Evolutionary conservation across 2,113 vertebrate species (phyloP), one percentile per base, ranked within the genome.

Genomic region (Tyrannus savana): DNA sequence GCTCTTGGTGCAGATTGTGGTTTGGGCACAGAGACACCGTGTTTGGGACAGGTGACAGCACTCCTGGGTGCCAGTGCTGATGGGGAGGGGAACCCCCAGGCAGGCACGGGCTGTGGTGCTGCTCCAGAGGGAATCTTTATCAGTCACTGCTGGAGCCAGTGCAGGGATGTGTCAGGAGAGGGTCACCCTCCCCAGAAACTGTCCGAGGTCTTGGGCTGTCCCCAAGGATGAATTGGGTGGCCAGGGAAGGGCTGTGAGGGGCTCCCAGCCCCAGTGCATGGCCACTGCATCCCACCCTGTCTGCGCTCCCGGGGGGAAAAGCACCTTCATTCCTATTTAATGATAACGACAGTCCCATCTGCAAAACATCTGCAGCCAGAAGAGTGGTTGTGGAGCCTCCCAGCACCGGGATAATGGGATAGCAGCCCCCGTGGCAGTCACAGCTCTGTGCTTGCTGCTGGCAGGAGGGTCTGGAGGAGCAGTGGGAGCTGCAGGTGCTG

Each of bases 371-470:
- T 91, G 91, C 84, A 56, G 62, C 64, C 71, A 11, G 50, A 16
- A 0, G 68, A 69, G 71, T 2, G 67, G 53, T 7, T 17, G 10
- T 0, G 0, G 22, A 87, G 75, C 69, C 27, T 63, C 74, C 24
- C 9, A 2, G 39, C 42, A 3, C 13, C 0, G 1, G 52, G 41
- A 44, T 25, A 44, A 39, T 0, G 6, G 55, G 50, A 14, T 63
- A 76, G 42, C 44, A 72, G 59, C 41, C n/a, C 14, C 22, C 0
- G 0, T 19, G 88, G 63, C 23, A 19, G 28, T 9, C 25, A 0
- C 86, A 71, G 79, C n/a, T n/a, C 68, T 0, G 0, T 0, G 23
- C 58, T 64, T 0, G 2, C 75, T 66, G 72, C 42, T 0, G 0
- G 41, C 37, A 3, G 0, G 0, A 13, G 55, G 52, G 6, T 9